These are phyloP conservation scores for Vireo griseus DNA, from an alignment of 2,797 vertebrate species.

Conservation along the genomic window DNA sequence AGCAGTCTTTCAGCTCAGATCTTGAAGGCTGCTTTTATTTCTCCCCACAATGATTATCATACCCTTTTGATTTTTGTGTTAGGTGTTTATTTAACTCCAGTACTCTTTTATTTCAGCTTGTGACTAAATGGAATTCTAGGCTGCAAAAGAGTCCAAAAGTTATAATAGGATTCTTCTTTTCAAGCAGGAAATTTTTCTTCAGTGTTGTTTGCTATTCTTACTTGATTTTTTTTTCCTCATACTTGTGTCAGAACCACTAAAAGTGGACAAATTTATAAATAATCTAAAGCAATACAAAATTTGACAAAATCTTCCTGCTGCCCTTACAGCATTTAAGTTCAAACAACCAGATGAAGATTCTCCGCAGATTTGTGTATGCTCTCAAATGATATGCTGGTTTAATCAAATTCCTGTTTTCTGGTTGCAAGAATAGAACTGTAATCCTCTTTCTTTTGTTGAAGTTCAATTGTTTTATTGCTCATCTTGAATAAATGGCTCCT, in stretches of 20 bases:
- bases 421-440: background rate
- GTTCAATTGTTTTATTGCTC: background rate
- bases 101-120: background rate
- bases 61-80: background rate
- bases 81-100: background rate
- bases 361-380: background rate
- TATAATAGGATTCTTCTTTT: background rate
- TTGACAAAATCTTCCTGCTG: background rate
- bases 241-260: background rate
- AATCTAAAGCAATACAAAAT: background rate
- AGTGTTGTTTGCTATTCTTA: background rate
- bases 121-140: background rate
- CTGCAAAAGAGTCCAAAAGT: background rate
- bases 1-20: background rate
- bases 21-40: background rate
- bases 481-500: constrained; percentile 13
- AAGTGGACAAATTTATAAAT: background rate
- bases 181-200: background rate
- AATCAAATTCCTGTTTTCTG: background rate
- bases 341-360: background rate
- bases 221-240: background rate
- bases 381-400: background rate
- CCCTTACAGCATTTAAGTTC: background rate
- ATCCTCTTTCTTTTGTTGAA: background rate
- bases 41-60: background rate